A percentile compares a stretch with the other conserved stretches of the same genome.
Conservation (phyloP, 2,888 invertebrate species). For the Limnephilus rhombicus region DNA sequence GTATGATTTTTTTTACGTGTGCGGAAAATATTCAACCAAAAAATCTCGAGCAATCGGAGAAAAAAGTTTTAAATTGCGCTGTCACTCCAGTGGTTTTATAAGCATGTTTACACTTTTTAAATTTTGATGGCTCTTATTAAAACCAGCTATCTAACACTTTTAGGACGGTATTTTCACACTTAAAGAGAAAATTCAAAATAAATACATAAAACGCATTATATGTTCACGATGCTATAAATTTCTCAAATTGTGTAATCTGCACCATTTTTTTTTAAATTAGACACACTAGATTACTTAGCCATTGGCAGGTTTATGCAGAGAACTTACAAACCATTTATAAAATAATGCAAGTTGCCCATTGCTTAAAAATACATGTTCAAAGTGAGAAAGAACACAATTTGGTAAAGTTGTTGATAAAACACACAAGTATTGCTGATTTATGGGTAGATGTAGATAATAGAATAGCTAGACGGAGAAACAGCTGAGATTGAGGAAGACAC, state of each 20-base stretch:
- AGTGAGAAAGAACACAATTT: neutral
- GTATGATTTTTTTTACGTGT: too few species aligned
- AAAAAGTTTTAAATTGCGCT: too few species aligned
- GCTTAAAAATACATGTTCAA: neutral
- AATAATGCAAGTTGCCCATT: neutral
- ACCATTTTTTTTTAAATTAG: neutral
- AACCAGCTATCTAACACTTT: neutral
- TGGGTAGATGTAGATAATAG: neutral
- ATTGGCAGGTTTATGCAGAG: neutral
- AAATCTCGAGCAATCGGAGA: too few species aligned
- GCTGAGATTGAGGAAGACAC: slow-evolving; percentile 86
- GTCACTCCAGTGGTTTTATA: too few species aligned
- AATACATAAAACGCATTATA: too few species aligned
- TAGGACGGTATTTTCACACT: neutral
- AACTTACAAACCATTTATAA: neutral
- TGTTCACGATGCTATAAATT: too few species aligned
- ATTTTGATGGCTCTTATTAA: neutral
- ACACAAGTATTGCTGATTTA: neutral
- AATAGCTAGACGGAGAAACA: slow-evolving; percentile 16
- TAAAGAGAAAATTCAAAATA: too few species aligned
- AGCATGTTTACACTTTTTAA: neutral
- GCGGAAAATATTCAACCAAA: too few species aligned
- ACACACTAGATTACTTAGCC: too few species aligned
- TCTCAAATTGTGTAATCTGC: too few species aligned
- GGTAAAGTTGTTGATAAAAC: neutral